phyloP scores from a whole-genome alignment of 2,888 invertebrate species.

The Caenorhabditis sulstoni region DNA sequence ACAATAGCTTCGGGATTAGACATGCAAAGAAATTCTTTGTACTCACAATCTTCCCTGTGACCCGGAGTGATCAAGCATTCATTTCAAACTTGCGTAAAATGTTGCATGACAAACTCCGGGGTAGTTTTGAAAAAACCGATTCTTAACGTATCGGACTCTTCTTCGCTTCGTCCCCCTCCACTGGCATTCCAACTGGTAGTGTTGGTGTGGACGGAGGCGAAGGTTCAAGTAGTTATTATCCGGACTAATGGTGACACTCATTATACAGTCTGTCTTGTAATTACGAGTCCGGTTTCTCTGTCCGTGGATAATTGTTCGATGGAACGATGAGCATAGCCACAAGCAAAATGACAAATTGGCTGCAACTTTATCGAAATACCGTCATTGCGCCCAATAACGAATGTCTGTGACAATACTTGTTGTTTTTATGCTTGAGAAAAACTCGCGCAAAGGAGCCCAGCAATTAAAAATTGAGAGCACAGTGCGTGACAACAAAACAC shows the following conservation, averaged over 20 bases:
- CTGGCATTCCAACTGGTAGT: conserved; percentile 14
- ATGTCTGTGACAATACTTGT: no score
- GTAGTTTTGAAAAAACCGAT: not conserved
- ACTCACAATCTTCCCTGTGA: conserved; percentile 19
- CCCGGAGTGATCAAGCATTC: conserved; percentile 25
- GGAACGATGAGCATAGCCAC: conserved; percentile 23
- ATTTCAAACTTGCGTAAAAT: conserved; percentile 22
- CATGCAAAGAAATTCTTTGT: conserved; percentile 47
- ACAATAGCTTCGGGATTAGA: conserved; percentile 2
- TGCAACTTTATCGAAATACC: not conserved
- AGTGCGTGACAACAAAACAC: conserved; percentile 30
- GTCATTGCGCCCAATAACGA: no score
- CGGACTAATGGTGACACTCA: conserved; percentile 23
- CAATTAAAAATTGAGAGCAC: conserved; percentile 14
- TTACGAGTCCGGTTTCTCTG: conserved; percentile 23
- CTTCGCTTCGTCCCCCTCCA: no score
- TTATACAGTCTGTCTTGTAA: conserved; percentile 44
- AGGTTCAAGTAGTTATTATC: conserved; percentile 40
- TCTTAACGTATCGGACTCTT: no score
- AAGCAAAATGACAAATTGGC: conserved; percentile 23
- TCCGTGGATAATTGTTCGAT: conserved; percentile 22
- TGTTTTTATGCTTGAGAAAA: not conserved
- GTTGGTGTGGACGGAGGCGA: not conserved
- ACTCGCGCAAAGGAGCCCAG: not conserved
- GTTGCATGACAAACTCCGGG: conserved; percentile 26